These are phyloP conservation scores for Callopanchax toddi DNA, from an alignment of 2,113 vertebrate genomes.

Conservation along the genomic window DNA sequence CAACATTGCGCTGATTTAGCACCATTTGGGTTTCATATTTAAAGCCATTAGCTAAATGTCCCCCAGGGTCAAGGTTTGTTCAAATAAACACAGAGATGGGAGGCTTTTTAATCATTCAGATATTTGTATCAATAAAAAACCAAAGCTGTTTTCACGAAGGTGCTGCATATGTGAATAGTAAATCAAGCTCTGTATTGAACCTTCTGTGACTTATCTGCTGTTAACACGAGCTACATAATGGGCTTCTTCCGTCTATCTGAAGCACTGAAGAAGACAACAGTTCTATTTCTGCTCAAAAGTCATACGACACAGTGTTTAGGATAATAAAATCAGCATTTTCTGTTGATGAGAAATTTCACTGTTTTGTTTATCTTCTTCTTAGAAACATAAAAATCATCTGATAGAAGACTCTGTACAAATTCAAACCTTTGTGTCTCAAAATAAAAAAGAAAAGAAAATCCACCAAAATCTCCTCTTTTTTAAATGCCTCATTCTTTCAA, in stretches of 20 bases:
- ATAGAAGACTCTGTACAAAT: no score
- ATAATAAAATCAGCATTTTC: background rate
- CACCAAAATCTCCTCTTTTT: no score
- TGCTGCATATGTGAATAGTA: conserved; percentile 33
- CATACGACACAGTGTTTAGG: background rate
- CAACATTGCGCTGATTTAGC: conserved; percentile 25
- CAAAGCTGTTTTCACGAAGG: conserved; percentile 20
- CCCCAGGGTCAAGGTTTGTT: background rate
- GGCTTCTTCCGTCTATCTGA: background rate
- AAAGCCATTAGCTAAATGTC: conserved; percentile 8
- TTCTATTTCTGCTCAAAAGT: background rate
- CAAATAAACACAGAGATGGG: conserved; percentile 29
- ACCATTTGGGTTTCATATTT: conserved; percentile 23
- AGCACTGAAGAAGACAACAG: background rate
- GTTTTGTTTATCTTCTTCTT: background rate
- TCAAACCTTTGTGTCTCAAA: no score
- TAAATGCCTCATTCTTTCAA: no score
- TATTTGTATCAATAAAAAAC: conserved; percentile 20
- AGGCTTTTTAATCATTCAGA: conserved; percentile 1
- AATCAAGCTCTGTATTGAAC: conserved; percentile 43
- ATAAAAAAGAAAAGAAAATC: no score
- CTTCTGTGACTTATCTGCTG: background rate
- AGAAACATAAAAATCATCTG: no score
- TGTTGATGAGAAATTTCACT: background rate
- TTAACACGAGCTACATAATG: conserved; percentile 24